Evolutionary conservation across 2,797 vertebrate genomes (phyloP).

Genomic region (Ceyx erithaca): DNA sequence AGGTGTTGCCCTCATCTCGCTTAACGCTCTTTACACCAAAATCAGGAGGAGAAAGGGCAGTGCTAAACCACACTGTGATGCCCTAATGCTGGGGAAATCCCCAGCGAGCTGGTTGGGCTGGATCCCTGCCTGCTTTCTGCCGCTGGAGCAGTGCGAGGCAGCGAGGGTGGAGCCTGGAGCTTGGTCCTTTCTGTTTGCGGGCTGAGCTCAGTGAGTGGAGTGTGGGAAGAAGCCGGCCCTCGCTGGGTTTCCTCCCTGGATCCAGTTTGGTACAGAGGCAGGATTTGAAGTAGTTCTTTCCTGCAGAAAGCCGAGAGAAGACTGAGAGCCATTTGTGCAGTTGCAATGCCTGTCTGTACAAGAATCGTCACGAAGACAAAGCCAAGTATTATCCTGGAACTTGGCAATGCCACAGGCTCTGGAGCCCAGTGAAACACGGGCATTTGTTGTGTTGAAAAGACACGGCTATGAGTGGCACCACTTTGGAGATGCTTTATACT

Average conservation of each 20-base stretch:
- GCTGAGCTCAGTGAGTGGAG: neutral
- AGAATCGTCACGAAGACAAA: conserved; percentile 68
- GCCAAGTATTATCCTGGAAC: conserved; percentile 66
- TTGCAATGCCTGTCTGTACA: conserved; percentile 40
- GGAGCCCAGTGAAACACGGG: neutral
- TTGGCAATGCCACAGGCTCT: conserved; percentile 31
- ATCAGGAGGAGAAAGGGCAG: neutral
- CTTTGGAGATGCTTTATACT: conserved; percentile 63
- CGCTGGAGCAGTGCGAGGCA: neutral
- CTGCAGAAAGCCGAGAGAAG: conserved; percentile 27
- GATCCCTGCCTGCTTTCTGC: neutral
- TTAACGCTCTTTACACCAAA: neutral
- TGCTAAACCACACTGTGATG: neutral
- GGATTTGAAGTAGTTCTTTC: conserved; percentile 52
- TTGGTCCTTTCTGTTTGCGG: neutral
- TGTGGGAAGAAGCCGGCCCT: conserved; percentile 3
- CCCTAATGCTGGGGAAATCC: neutral
- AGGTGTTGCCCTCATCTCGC: neutral
- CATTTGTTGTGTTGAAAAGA: conserved; percentile 44
- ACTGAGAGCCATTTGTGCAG: conserved; percentile 52
- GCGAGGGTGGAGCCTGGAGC: neutral
- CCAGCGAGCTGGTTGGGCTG: neutral
- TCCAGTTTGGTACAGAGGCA: conserved; percentile 48
- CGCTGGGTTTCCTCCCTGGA: conserved; percentile 22
- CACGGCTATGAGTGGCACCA: conserved; percentile 6